Evolutionary conservation across 2,888 invertebrate genomes (phyloP).

Genomic region (Hoplodrina ambigua): DNA sequence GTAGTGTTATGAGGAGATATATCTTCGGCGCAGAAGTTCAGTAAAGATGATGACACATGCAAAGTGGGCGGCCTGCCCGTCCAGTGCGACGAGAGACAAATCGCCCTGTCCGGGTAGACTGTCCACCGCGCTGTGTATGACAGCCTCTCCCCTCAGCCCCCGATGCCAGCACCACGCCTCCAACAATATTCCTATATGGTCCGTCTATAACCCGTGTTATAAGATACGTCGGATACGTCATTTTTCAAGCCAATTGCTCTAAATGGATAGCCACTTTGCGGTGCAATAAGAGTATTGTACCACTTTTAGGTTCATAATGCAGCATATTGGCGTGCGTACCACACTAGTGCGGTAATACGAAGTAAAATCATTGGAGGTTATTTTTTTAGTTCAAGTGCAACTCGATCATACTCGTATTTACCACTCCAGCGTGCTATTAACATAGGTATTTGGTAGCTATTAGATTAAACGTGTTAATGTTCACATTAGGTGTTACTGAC

Average conservation of each 20-base stretch:
- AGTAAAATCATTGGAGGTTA: conserved; percentile 16
- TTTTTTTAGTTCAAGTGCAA: conserved; percentile 59
- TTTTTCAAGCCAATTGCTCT: background rate
- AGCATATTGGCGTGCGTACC: background rate
- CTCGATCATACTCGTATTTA: conserved; percentile 49
- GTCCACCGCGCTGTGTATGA: conserved; percentile 70
- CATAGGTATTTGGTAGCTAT: conserved; percentile 54
- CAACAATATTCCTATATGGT: conserved; percentile 7
- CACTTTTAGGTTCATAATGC: background rate
- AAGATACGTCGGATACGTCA: conserved; percentile 30
- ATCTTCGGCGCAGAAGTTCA: conserved; percentile 14
- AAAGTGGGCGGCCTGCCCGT: conserved; percentile 77
- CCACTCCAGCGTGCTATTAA: conserved; percentile 49
- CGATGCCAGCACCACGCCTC: background rate
- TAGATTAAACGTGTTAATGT: conserved; percentile 45
- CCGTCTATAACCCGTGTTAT: conserved; percentile 25
- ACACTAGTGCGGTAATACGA: background rate
- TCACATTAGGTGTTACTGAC: conserved; percentile 67
- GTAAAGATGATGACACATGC: conserved; percentile 40
- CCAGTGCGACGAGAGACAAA: conserved; percentile 74
- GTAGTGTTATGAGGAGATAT: no score
- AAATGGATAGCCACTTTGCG: background rate
- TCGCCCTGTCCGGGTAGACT: conserved; percentile 89
- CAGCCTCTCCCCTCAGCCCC: background rate
- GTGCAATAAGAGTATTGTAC: background rate